These are phyloP conservation scores for Chironomus tepperi DNA, from an alignment of 1,140 invertebrate genomes.

Conservation along the genomic window DNA sequence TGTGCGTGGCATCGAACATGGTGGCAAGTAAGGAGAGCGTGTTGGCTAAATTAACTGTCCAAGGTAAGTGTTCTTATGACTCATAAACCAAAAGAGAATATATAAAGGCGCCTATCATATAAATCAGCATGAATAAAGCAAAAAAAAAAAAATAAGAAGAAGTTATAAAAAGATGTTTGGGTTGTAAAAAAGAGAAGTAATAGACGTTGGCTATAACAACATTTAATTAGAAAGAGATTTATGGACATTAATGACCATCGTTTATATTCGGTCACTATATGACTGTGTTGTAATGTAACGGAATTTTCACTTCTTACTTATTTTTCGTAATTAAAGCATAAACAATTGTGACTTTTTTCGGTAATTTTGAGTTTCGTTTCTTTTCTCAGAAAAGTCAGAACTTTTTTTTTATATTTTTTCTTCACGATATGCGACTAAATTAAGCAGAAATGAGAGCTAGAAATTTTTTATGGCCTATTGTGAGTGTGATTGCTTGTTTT, in stretches of 20 bases:
- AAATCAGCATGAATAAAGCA: background rate
- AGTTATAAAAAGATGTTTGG: background rate
- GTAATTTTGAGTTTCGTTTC: background rate
- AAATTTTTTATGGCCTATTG: too few species aligned
- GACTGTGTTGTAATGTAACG: background rate
- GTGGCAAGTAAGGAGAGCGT: conserved; percentile 64
- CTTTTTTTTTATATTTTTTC: too few species aligned
- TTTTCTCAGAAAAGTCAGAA: too few species aligned
- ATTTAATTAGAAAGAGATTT: conserved; percentile 16
- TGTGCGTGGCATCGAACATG: conserved; percentile 74
- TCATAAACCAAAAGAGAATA: background rate
- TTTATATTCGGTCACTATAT: background rate
- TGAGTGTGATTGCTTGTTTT: too few species aligned
- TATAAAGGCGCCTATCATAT: background rate
- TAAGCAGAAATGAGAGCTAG: too few species aligned
- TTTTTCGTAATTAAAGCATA: background rate
- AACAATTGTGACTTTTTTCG: background rate
- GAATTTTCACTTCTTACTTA: background rate
- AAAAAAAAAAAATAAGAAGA: background rate
- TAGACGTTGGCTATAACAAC: conserved; percentile 15
- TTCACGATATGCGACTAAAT: too few species aligned
- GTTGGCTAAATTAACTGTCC: conserved; percentile 64
- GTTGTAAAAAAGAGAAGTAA: conserved; percentile 11
- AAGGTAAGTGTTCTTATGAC: conserved; percentile 49
- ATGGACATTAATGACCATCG: background rate